Conservation (phyloP, 2,797 vertebrate species). For the Cossypha niveicapilla region DNA sequence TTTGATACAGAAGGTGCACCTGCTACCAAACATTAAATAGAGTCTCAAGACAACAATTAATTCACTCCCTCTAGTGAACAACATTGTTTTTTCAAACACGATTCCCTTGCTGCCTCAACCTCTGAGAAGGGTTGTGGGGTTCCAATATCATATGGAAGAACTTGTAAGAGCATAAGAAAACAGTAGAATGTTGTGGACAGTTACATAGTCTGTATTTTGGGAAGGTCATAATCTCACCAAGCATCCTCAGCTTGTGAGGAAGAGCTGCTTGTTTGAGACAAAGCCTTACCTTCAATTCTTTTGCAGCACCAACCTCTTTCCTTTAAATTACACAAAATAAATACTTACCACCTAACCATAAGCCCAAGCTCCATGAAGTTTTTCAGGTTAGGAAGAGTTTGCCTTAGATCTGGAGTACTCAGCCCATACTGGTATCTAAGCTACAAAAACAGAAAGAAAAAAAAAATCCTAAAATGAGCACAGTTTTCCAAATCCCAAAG, state of each 20-base stretch:
- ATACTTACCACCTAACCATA: constrained; percentile 91
- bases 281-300: neutral
- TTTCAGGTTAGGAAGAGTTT: constrained; percentile 98
- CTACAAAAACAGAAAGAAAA: constrained; percentile 69
- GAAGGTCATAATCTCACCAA: neutral
- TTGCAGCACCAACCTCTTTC: neutral
- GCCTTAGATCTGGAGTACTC: constrained; percentile 93
- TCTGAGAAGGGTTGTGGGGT: neutral
- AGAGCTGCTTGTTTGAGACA: neutral
- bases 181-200: neutral
- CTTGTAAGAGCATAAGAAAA: neutral
- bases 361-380: constrained; percentile 95
- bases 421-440: constrained; percentile 95
- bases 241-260: neutral
- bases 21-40: neutral
- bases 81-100: neutral
- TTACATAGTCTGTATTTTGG: neutral
- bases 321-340: neutral
- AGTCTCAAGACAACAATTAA: neutral
- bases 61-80: neutral
- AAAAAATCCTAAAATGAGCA: neutral
- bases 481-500: neutral
- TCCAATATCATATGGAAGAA: neutral
- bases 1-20: neutral
- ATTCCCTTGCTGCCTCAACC: neutral